Evolutionary conservation across 2,113 vertebrate genomes (phyloP).

Genomic region (Accipiter cooperii): DNA sequence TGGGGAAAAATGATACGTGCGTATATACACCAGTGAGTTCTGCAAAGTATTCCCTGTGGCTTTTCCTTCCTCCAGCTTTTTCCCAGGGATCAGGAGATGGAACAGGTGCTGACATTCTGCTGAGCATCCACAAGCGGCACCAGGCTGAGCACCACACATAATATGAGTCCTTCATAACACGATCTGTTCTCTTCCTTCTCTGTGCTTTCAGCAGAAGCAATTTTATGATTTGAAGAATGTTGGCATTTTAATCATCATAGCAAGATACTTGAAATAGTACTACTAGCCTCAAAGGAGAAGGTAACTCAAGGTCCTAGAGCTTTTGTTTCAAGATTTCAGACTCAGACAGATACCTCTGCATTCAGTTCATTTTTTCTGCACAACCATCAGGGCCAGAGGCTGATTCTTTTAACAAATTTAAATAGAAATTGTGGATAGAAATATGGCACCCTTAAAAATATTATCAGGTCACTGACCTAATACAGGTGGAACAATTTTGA

Average conservation of each 20-base stretch:
- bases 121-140: not conserved
- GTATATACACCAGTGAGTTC: not conserved
- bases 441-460: not conserved
- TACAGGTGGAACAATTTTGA: not conserved
- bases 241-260: not conserved
- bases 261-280: not conserved
- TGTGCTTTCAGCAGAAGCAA: not conserved
- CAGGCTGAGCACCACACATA: not conserved
- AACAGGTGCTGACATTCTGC: not conserved
- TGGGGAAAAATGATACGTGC: fast-evolving
- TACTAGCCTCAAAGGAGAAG: not conserved
- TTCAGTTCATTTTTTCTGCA: not conserved
- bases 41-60: not conserved
- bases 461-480: not conserved
- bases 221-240: not conserved
- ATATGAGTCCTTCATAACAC: not conserved
- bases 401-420: not conserved
- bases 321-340: not conserved
- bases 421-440: not conserved
- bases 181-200: not conserved
- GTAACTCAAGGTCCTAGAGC: not conserved
- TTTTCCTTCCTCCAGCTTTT: not conserved
- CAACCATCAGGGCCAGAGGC: not conserved
- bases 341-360: not conserved
- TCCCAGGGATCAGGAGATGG: not conserved